Percentiles rank a stretch among this genome's conserved stretches.
Evolutionary conservation across 23 tunicate species (phyloP).

Genomic region (Halocynthia roretzi): DNA sequence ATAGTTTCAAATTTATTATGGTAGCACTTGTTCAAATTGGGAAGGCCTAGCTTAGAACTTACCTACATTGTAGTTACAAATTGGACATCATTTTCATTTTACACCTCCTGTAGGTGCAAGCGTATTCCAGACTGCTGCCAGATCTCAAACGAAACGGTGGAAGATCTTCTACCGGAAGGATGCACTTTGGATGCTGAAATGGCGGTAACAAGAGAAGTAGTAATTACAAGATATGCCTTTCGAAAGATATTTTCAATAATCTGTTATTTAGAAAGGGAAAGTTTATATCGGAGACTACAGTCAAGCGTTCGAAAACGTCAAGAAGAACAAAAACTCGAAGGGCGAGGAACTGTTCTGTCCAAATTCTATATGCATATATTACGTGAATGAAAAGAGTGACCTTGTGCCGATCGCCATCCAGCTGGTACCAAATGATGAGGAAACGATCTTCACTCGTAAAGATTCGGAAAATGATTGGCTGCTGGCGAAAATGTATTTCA

Average conservation of each 20-base stretch:
- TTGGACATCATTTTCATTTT: background rate
- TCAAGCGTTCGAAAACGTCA: conserved; percentile 8
- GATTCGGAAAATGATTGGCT: conserved; percentile 52
- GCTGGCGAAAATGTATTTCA: conserved; percentile 65
- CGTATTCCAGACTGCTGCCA: conserved; percentile 31
- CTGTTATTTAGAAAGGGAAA: conserved; percentile 33
- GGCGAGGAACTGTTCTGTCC: conserved; percentile 19
- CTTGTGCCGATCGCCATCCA: conserved; percentile 65
- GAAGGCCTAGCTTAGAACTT: too few species aligned
- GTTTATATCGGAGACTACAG: conserved; percentile 42
- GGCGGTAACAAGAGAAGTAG: background rate
- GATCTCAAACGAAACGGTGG: conserved; percentile 21
- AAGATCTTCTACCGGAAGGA: conserved; percentile 1
- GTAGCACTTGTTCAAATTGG: too few species aligned
- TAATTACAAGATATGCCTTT: background rate
- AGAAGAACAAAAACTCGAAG: conserved; percentile 10
- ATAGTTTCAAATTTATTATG: too few species aligned
- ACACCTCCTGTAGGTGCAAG: conserved; percentile 16
- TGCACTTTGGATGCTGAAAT: conserved; percentile 31
- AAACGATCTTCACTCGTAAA: conserved; percentile 39
- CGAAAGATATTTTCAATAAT: background rate
- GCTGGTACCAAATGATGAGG: conserved; percentile 38
- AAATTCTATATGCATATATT: conserved; percentile 26
- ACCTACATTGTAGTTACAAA: too few species aligned
- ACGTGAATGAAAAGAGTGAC: conserved; percentile 5